Evolutionary conservation across 2,888 invertebrate genomes (phyloP).

Genomic region (Nephrocerus scutellatus): DNA sequence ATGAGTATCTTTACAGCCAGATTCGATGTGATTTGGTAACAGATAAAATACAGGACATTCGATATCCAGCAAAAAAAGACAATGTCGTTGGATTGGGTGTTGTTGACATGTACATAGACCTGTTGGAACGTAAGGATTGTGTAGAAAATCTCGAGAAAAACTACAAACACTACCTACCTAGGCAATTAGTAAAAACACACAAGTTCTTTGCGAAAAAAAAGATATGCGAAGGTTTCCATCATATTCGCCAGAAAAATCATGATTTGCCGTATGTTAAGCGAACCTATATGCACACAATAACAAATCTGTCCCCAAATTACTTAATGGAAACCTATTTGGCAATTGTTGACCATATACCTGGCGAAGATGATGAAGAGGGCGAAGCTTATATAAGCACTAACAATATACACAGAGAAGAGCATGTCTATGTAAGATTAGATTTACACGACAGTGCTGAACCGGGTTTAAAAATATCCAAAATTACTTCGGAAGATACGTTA

Average conservation of each 20-base stretch:
- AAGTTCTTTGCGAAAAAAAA: conserved; percentile 69
- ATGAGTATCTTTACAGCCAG: conserved; percentile 82
- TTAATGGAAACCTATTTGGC: conserved; percentile 56
- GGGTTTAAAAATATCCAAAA: conserved; percentile 57
- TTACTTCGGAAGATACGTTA: conserved; percentile 48
- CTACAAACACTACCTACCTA: conserved; percentile 77
- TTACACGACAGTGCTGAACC: conserved; percentile 47
- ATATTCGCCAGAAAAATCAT: conserved; percentile 54
- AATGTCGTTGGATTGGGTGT: conserved; percentile 79
- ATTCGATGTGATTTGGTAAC: conserved; percentile 73
- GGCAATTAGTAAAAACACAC: conserved; percentile 67
- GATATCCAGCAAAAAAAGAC: conserved; percentile 68
- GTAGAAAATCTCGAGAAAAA: conserved; percentile 65
- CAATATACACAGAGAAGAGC: too few relatives aligned
- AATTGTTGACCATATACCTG: conserved; percentile 49
- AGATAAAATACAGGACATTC: conserved; percentile 70
- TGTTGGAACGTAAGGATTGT: conserved; percentile 64
- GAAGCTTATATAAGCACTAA: too few relatives aligned
- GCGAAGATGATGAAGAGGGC: conserved; percentile 59
- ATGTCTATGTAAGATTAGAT: conserved; percentile 34
- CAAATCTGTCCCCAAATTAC: conserved; percentile 75
- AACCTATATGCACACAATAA: conserved; percentile 72
- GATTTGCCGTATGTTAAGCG: conserved; percentile 61
- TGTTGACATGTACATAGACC: conserved; percentile 78
- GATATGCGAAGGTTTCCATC: conserved; percentile 59